These are phyloP conservation scores for Chelonia mydas DNA, from an alignment of 2,797 vertebrate genomes.

Conservation along the genomic window DNA sequence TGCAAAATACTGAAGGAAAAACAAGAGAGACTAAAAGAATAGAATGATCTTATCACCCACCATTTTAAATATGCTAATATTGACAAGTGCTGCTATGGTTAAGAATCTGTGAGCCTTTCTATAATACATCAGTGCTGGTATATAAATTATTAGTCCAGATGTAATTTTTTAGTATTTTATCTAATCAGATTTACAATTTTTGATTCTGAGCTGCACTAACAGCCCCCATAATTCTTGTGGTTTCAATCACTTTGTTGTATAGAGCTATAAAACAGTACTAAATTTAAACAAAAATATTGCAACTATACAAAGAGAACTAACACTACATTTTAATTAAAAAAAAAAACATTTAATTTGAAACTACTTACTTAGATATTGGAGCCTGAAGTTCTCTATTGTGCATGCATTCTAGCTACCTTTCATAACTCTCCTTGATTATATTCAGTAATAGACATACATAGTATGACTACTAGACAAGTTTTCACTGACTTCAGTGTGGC, in stretches of 20 bases:
- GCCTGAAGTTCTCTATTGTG: neutral
- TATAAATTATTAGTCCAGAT: neutral
- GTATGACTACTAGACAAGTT: neutral
- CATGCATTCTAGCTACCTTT: neutral
- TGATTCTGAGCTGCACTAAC: neutral
- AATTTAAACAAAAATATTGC: neutral
- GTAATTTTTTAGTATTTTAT: neutral
- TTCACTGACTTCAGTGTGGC: neutral
- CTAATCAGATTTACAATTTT: neutral
- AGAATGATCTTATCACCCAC: neutral
- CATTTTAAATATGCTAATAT: neutral
- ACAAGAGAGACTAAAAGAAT: slow-evolving; percentile 44
- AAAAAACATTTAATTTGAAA: neutral
- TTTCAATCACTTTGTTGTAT: neutral
- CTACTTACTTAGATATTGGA: neutral
- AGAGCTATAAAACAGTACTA: neutral
- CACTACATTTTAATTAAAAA: neutral
- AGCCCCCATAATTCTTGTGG: neutral
- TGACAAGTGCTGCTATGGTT: neutral
- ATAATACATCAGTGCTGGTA: neutral
- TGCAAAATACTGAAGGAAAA: slow-evolving; percentile 55
- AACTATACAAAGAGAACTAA: neutral
- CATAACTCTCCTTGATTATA: neutral
- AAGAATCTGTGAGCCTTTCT: neutral
- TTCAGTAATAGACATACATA: neutral